These are phyloP conservation scores for Semicossyphus pulcher DNA, from an alignment of 2,113 vertebrate genomes.

Conservation along the genomic window DNA sequence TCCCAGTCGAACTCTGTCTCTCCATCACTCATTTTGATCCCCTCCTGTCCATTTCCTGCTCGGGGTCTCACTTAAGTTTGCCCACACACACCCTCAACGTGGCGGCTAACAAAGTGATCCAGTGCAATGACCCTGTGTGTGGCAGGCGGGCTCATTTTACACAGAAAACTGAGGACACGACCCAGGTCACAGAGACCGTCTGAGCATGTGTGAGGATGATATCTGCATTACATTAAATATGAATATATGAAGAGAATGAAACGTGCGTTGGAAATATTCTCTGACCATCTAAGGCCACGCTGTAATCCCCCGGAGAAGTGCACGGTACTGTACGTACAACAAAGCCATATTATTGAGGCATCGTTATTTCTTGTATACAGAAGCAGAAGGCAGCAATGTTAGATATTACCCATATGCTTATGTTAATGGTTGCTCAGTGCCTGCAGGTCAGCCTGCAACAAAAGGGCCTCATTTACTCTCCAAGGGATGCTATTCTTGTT, in stretches of 20 bases:
- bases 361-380: conserved; percentile 69
- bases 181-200: conserved; percentile 39
- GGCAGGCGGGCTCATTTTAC: conserved; percentile 57
- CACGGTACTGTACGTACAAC: conserved; percentile 29
- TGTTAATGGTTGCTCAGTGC: conserved; percentile 75
- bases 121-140: conserved; percentile 62
- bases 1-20: conserved; percentile 65
- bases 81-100: conserved; percentile 64
- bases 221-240: conserved; percentile 55
- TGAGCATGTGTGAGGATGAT: conserved; percentile 17
- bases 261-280: conserved; percentile 35
- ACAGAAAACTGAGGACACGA: conserved; percentile 48
- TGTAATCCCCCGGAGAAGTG: conserved; percentile 12
- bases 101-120: conserved; percentile 57
- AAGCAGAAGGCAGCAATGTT: conserved; percentile 66
- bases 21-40: conserved; percentile 78
- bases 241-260: conserved; percentile 34
- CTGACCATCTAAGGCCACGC: conserved; percentile 12
- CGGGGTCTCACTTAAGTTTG: conserved; percentile 64
- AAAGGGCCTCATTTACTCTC: conserved; percentile 79
- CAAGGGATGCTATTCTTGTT: conserved; percentile 75
- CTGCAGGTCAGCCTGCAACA: conserved; percentile 81
- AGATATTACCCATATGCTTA: conserved; percentile 77
- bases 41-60: conserved; percentile 81
- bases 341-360: conserved; percentile 55